Base-by-base conservation (phyloP, 2,888 invertebrate genomes). In the Amblyjoppa proteus region DNA sequence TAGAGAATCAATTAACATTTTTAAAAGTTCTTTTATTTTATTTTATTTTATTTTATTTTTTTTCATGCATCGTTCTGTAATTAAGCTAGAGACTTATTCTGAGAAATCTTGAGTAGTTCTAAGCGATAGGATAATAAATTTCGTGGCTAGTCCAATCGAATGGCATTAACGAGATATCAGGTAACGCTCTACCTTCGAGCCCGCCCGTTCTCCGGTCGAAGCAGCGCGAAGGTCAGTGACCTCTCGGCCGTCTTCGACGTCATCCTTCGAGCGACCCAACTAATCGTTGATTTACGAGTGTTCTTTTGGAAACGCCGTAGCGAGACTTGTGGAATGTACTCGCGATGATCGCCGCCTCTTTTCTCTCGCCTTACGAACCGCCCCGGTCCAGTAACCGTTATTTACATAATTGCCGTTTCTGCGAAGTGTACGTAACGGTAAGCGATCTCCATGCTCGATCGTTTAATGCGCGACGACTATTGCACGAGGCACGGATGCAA, bases 371-470 rank as follows among this genome's bases (percentile, higher is more conserved):
- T 76, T 51, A 81, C 61, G 73, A 73, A 73, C 66, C 81, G 66
- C 74, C 66, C 66, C 66, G 84, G 66, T 74, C 66, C 58, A 74
- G 25, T 51, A 82, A 84, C 87, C 86, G 86, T 86, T 87, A 85
- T 87, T 87, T 85, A 86, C 87, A 86, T 87, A 86, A 87, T 87
- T 81, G 77, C 66, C 66, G 58, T 51, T 64, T 73, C 80, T 45
- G 68, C 66, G 76, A 31, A 56, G 75, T 79, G 69, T 45, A 41
- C 13, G 56, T 87, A 85, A 85, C 87, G 83, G 85, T 87, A 83
- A 83, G 58, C 58, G 66, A 68, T 76, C 66, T 80, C 56, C 61
- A 76, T 69, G 81, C 66, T 66, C 61, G 66, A 79, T 70, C 81
- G 74, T 81, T 79, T 83, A 85, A 81, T 76, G 70, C 25, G 45